These are phyloP conservation scores for Macaca nemestrina DNA, from an alignment of 2,113 vertebrate genomes.

Conservation along the genomic window DNA sequence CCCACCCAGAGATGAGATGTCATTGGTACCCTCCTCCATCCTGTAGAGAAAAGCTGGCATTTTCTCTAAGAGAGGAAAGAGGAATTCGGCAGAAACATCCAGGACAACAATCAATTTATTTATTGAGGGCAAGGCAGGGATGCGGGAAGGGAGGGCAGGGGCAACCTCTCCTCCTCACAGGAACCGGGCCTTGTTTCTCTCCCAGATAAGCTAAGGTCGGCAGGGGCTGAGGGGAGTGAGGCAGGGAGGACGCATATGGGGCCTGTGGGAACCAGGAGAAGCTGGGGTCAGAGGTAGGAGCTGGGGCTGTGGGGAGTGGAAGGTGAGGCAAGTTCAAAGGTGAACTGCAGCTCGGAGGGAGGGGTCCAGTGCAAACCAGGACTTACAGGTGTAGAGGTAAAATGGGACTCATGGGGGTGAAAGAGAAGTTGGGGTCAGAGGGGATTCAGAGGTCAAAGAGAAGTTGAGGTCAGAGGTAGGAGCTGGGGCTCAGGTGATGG, in stretches of 20 bases:
- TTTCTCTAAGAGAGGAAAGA: not conserved
- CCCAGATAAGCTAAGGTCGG: not conserved
- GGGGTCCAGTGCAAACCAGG: not conserved
- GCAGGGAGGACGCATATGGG: not conserved
- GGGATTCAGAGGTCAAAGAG: not conserved
- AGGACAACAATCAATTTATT: slow-evolving; percentile 38
- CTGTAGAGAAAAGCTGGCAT: not conserved
- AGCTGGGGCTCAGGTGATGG: not conserved
- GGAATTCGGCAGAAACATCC: not conserved
- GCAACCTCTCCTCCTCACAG: not conserved
- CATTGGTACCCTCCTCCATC: not conserved
- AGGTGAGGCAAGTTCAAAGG: not conserved
- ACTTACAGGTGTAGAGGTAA: not conserved
- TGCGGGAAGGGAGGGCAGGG: not conserved
- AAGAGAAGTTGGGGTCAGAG: not conserved
- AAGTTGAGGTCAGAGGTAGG: not conserved
- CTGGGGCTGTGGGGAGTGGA: not conserved
- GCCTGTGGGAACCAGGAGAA: not conserved
- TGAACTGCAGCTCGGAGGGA: not conserved
- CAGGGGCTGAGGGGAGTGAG: not conserved
- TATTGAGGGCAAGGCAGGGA: not conserved
- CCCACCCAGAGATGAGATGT: not conserved
- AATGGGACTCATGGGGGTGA: not conserved
- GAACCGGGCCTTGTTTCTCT: not conserved
- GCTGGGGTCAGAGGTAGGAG: not conserved